Percentiles rank a stretch among this genome's conserved stretches.
Conservation (phyloP, 2,113 vertebrate genomes). For the Dipodomys spectabilis region DNA sequence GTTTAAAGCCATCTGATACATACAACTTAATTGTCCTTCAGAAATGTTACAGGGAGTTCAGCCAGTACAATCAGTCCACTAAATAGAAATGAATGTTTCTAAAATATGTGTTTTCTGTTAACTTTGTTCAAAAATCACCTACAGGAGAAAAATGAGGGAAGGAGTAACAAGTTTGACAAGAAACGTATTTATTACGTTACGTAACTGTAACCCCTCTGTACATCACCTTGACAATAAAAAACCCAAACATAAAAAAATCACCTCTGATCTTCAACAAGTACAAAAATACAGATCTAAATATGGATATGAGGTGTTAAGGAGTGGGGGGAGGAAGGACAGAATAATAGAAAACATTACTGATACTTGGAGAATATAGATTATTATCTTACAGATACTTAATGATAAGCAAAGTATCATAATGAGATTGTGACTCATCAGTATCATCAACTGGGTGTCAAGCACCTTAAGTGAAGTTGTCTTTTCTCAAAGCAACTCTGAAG, state of each 20-base stretch:
- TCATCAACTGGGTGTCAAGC: neutral
- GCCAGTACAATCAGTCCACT: constrained; percentile 8
- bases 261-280: constrained; percentile 19
- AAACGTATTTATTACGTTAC: too few species aligned
- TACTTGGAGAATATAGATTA: neutral
- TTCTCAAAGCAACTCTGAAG: constrained; percentile 17
- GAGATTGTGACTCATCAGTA: neutral
- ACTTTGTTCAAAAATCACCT: constrained; percentile 57
- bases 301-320: neutral
- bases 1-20: neutral
- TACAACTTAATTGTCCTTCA: constrained; percentile 10
- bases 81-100: constrained; percentile 18
- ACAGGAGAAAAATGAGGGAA: too few species aligned
- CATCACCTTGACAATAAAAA: too few species aligned
- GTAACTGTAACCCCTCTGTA: too few species aligned
- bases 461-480: neutral
- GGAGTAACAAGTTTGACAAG: too few species aligned
- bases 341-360: neutral
- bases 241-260: neutral
- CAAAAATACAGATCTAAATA: neutral
- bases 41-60: constrained; percentile 54
- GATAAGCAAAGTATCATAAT: neutral
- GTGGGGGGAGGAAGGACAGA: neutral
- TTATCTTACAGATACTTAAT: neutral
- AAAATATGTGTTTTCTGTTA: constrained; percentile 51